Percentiles rank a stretch among this genome's conserved stretches.
phyloP scores from a whole-genome alignment of 2,797 vertebrate genomes.

The Eremophila alpestris region DNA sequence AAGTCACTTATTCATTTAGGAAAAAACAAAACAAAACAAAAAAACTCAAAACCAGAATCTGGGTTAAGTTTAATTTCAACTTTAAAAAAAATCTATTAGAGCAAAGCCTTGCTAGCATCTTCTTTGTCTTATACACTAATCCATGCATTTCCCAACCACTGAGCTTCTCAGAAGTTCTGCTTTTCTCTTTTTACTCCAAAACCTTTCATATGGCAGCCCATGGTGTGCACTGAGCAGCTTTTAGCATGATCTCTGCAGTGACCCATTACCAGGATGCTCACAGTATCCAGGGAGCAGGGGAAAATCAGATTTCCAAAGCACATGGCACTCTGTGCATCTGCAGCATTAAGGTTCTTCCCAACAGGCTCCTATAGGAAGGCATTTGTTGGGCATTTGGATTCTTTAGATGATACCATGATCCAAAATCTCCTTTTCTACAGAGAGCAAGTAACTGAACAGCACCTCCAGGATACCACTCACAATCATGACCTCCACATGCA shows the following conservation, averaged over 20 bases:
- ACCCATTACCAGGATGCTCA: neutral
- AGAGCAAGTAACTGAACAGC: neutral
- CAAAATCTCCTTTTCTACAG: neutral
- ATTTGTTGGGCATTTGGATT: neutral
- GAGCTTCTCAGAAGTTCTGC: neutral
- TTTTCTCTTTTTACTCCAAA: neutral
- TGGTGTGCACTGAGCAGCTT: neutral
- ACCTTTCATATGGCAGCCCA: neutral
- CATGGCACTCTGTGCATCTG: neutral
- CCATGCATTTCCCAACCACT: neutral
- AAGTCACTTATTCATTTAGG: neutral
- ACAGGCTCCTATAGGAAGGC: neutral
- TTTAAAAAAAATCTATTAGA: neutral
- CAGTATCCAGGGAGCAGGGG: neutral
- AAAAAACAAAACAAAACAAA: neutral
- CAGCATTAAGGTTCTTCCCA: neutral
- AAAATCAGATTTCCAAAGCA: neutral
- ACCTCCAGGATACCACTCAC: neutral
- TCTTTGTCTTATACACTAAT: neutral
- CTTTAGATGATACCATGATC: neutral
- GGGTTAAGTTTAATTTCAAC: neutral
- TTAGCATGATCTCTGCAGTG: neutral
- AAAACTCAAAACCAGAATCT: neutral
- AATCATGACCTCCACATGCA: neutral
- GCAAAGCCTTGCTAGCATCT: neutral